These are phyloP conservation scores for Odontocolon sp. DNA, from an alignment of 2,888 invertebrate genomes.

Conservation along the genomic window DNA sequence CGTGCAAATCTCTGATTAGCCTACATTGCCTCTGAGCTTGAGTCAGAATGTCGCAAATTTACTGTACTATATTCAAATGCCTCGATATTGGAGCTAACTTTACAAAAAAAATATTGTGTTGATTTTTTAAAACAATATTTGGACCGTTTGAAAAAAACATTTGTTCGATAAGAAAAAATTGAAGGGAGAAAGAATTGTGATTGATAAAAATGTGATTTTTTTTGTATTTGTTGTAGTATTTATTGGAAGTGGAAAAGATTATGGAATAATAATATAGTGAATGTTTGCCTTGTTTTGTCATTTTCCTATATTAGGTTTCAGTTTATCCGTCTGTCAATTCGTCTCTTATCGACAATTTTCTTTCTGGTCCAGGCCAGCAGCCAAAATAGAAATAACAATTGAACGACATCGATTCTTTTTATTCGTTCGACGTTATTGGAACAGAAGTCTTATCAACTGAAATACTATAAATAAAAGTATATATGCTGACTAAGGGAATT, in stretches of 20 bases:
- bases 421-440: not conserved
- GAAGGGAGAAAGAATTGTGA: too few species aligned
- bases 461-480: not conserved
- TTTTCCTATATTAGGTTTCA: too few species aligned
- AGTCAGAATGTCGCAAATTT: slow-evolving; percentile 52
- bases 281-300: too few species aligned
- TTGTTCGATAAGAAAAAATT: too few species aligned
- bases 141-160: too few species aligned
- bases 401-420: not conserved
- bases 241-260: too few species aligned
- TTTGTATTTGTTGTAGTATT: too few species aligned
- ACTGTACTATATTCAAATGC: not conserved
- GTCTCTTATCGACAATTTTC: slow-evolving; percentile 13
- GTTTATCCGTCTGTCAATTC: not conserved
- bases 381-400: not conserved
- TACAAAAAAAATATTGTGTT: too few species aligned
- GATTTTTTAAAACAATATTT: too few species aligned
- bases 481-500: not conserved
- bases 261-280: too few species aligned
- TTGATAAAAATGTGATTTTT: too few species aligned
- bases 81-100: not conserved
- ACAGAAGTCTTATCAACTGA: not conserved
- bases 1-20: slow-evolving; percentile 73
- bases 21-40: slow-evolving; percentile 69
- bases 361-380: too few species aligned